phyloP scores from a whole-genome alignment of 1,140 invertebrate genomes.

The Drosophila lowei region DNA sequence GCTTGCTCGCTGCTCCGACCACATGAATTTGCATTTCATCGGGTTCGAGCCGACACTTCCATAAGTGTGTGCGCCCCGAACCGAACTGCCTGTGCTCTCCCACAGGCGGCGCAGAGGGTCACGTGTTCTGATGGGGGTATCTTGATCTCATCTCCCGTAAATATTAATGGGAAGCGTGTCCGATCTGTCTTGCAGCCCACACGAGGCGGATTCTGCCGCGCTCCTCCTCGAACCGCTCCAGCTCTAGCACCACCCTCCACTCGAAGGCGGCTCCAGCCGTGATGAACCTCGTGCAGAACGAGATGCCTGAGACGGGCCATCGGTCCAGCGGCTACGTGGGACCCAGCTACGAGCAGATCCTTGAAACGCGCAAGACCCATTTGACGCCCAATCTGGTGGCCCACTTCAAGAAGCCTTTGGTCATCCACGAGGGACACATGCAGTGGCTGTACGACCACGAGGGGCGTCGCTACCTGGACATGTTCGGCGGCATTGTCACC shows the following conservation, averaged over 20 bases:
- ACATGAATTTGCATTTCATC: slow-evolving; percentile 8
- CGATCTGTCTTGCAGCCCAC: slow-evolving; percentile 18
- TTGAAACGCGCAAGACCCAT: slow-evolving; percentile 85
- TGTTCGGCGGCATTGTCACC: slow-evolving; percentile 98
- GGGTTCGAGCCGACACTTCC: neutral
- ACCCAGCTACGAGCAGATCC: slow-evolving; percentile 85
- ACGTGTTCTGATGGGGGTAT: no score
- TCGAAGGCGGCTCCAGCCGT: slow-evolving; percentile 58
- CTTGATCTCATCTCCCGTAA: no score
- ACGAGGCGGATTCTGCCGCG: slow-evolving; percentile 18
- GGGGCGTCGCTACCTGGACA: slow-evolving; percentile 95
- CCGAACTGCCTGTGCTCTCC: no score
- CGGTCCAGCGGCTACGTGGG: slow-evolving; percentile 84
- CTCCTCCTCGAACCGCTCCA: neutral
- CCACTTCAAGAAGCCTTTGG: slow-evolving; percentile 92
- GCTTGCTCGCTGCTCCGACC: no score
- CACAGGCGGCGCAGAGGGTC: no score
- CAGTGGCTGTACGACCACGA: slow-evolving; percentile 96
- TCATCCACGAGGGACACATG: slow-evolving; percentile 93
- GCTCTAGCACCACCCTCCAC: slow-evolving; percentile 40
- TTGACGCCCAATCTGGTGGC: slow-evolving; percentile 89
- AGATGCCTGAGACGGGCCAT: slow-evolving; percentile 66
- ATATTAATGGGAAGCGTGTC: neutral
- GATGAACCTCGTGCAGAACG: slow-evolving; percentile 29
- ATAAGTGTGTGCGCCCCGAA: neutral